These are phyloP conservation scores for Napeogenes inachia DNA, from an alignment of 2,888 invertebrate species.

Conservation along the genomic window DNA sequence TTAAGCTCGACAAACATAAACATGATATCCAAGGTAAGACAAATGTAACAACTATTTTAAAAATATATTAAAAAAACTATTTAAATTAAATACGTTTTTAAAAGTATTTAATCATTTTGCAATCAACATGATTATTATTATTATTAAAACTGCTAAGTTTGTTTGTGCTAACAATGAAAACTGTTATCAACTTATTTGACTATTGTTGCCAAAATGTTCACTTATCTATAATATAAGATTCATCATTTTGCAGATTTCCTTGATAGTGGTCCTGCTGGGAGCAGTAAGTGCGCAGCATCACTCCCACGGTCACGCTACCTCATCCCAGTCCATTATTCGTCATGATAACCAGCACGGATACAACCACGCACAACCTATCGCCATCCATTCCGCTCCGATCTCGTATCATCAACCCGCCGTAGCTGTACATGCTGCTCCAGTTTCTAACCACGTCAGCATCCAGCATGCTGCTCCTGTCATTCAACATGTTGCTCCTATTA, in stretches of 20 bases:
- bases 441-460: constrained; percentile 7
- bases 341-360: constrained; percentile 29
- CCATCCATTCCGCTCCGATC: constrained; percentile 8
- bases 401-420: constrained; percentile 12
- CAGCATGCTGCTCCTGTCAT: constrained; percentile 25
- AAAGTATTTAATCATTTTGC: too few species aligned
- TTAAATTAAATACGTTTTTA: too few species aligned
- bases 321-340: constrained; percentile 32
- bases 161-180: background rate
- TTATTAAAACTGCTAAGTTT: too few species aligned
- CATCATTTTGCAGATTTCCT: background rate
- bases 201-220: too few species aligned
- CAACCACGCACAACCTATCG: constrained; percentile 23
- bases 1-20: constrained; percentile 37
- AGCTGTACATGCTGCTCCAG: constrained; percentile 11
- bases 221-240: too few species aligned
- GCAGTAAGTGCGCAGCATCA: constrained; percentile 23
- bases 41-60: background rate
- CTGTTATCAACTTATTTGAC: too few species aligned
- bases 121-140: too few species aligned
- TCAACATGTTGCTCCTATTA: constrained; percentile 16
- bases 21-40: constrained; percentile 38
- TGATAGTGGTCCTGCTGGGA: background rate
- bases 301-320: constrained; percentile 33
- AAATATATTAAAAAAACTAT: too few species aligned